Percentiles rank a stretch among this genome's conserved stretches.
Evolutionary conservation across 64 coral and sea anemone species (phyloP).

Genomic region (Pocillopora verrucosa): DNA sequence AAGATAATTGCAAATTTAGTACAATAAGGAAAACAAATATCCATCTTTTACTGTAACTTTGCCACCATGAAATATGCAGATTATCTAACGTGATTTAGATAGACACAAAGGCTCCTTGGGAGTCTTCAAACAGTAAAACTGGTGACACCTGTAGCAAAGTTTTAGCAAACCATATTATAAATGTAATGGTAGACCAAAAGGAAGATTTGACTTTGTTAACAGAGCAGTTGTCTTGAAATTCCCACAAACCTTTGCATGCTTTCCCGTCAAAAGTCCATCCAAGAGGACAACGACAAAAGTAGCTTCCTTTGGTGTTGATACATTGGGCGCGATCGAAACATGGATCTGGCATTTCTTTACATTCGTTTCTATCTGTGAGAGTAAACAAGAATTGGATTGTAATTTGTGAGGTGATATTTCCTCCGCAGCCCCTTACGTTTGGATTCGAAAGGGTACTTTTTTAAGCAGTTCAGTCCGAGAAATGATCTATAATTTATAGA

Average conservation of each 20-base stretch:
- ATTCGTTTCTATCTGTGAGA: slow-evolving; percentile 40
- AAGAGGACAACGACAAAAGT: slow-evolving; percentile 36
- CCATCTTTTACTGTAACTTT: not conserved
- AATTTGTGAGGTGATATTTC: not conserved
- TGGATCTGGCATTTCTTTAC: not conserved
- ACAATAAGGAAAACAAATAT: not conserved
- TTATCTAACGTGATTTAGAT: no score
- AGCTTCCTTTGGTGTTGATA: slow-evolving; percentile 37
- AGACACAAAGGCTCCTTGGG: no score
- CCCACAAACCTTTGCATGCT: slow-evolving; percentile 45
- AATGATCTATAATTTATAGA: no score
- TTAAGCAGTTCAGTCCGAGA: no score
- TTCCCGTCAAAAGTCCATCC: slow-evolving; percentile 48
- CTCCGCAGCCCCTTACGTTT: no score
- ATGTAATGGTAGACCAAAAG: no score
- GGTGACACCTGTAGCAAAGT: no score
- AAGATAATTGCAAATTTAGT: not conserved
- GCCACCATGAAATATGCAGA: not conserved
- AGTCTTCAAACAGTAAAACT: no score
- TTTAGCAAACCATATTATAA: no score
- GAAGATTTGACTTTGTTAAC: not conserved
- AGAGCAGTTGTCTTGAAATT: not conserved
- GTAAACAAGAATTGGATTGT: not conserved
- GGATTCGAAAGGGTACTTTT: no score
- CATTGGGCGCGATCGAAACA: slow-evolving; percentile 28